Evolutionary conservation across 1,140 invertebrate species (phyloP).

Genomic region (Hormaphis cornu): DNA sequence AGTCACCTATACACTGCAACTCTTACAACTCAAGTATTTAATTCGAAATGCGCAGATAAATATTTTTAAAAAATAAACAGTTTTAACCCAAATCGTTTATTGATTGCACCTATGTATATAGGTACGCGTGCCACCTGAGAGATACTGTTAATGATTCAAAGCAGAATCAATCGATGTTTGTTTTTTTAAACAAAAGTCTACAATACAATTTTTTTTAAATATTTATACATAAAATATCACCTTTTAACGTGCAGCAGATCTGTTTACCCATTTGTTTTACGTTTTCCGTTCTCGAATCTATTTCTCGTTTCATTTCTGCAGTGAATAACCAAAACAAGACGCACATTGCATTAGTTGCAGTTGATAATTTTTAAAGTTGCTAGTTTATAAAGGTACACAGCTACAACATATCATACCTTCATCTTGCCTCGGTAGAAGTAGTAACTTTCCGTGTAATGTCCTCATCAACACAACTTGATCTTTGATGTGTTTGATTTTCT

Average conservation of each 20-base stretch:
- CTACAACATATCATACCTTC: slow-evolving; percentile 35
- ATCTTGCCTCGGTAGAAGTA: slow-evolving; percentile 37
- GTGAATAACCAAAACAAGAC: neutral
- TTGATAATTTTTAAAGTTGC: neutral
- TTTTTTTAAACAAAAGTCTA: too few species aligned
- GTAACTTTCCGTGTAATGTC: slow-evolving; percentile 35
- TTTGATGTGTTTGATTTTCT: slow-evolving; percentile 36
- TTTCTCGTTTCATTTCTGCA: slow-evolving; percentile 35
- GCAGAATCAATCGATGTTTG: too few species aligned
- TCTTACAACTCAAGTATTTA: too few species aligned
- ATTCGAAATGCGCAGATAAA: too few species aligned
- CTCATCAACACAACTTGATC: slow-evolving; percentile 36
- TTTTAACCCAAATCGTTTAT: too few species aligned
- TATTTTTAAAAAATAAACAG: too few species aligned
- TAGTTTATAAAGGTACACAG: neutral
- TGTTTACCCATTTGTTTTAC: slow-evolving; percentile 36
- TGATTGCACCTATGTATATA: too few species aligned
- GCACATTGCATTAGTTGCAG: neutral
- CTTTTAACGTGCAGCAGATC: slow-evolving; percentile 36
- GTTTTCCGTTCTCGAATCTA: slow-evolving; percentile 28
- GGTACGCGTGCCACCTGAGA: too few species aligned
- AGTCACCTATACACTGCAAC: too few species aligned
- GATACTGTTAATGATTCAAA: too few species aligned
- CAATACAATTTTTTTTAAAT: too few species aligned
- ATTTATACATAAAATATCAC: slow-evolving; percentile 16